Percentiles rank a stretch among this genome's conserved stretches.
These are phyloP conservation scores for Clarias macrocephalus DNA, from an alignment of 2,113 vertebrate genomes.

Conservation along the genomic window DNA sequence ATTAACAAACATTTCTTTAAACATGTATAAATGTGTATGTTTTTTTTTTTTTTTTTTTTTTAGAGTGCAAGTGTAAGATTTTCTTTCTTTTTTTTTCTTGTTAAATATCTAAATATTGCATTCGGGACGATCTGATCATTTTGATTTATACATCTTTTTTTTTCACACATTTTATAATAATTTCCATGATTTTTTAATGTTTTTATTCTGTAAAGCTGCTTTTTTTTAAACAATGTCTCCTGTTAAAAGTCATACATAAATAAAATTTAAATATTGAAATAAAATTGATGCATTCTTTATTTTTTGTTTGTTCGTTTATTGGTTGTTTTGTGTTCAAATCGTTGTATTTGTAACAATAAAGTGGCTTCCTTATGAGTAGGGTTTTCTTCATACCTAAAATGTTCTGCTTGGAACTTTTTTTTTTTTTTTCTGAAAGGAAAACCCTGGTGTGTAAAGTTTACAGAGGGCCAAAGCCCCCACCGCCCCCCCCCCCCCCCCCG, in stretches of 20 bases:
- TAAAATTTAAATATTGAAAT: background rate
- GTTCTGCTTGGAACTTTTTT: background rate
- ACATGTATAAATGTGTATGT: too few species aligned
- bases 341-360: too few species aligned
- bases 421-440: background rate
- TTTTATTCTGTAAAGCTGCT: too few species aligned
- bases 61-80: background rate
- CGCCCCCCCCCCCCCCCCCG: too few species aligned
- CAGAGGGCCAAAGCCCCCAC: background rate
- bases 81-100: too few species aligned
- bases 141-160: too few species aligned
- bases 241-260: background rate
- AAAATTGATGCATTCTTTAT: background rate
- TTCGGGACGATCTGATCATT: too few species aligned
- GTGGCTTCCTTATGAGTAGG: background rate
- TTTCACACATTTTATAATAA: too few species aligned
- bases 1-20: too few species aligned
- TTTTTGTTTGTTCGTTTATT: background rate
- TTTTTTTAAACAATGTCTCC: too few species aligned
- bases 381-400: background rate
- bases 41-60: background rate
- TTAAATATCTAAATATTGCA: too few species aligned
- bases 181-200: too few species aligned
- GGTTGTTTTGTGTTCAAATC: background rate
- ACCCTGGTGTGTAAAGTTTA: background rate